Percentiles rank a stretch among this genome's conserved stretches.
Conservation (phyloP, 2,888 invertebrate species). For the Nysson spinosus region DNA sequence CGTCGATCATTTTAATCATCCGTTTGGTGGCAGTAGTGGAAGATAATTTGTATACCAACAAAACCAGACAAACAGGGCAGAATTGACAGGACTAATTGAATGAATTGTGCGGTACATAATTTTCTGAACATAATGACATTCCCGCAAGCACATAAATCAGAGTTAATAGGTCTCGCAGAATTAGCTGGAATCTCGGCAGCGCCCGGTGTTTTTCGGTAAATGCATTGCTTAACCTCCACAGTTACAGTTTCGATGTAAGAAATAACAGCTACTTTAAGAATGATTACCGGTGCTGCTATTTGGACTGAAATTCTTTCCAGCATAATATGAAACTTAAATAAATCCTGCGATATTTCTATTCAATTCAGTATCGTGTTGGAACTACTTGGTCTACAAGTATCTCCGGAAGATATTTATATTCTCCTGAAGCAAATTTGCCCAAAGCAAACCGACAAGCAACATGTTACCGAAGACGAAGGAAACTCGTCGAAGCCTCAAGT, state of each 20-base stretch:
- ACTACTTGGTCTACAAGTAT: conserved; percentile 65
- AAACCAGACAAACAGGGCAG: not conserved
- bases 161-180: conserved; percentile 67
- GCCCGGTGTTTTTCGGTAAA: conserved; percentile 66
- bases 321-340: not conserved
- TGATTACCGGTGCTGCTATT: no score
- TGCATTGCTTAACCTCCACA: conserved; percentile 25
- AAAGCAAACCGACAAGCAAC: conserved; percentile 1
- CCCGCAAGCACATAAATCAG: conserved; percentile 60
- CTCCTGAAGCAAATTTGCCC: conserved; percentile 65
- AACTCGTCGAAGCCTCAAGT: conserved; percentile 4
- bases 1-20: no score
- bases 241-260: not conserved
- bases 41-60: no score
- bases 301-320: not conserved
- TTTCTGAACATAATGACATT: conserved; percentile 56
- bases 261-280: not conserved
- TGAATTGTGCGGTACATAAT: not conserved
- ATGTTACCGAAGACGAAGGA: not conserved
- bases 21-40: no score
- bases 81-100: not conserved
- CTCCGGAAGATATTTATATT: conserved; percentile 72
- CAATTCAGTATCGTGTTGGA: conserved; percentile 68
- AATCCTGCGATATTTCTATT: conserved; percentile 7
- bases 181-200: conserved; percentile 64